Percentiles rank a stretch among this genome's conserved stretches.
phyloP scores from a whole-genome alignment of 2,888 invertebrate genomes.

The Nomada hirtipes region DNA sequence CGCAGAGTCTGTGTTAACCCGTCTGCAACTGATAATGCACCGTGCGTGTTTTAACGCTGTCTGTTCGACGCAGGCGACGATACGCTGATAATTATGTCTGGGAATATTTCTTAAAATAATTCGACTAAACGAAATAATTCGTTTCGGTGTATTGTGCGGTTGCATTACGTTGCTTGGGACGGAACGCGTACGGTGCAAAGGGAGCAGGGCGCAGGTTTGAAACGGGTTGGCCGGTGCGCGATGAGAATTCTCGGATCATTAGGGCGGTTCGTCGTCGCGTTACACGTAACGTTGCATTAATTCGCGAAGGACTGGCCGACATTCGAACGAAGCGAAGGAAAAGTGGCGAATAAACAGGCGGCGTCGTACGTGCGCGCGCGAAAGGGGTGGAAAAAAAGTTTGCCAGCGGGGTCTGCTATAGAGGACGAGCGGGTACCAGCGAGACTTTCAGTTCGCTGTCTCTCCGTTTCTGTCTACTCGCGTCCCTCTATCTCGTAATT shows the following conservation, averaged over 20 bases:
- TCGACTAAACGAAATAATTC: too few relatives aligned
- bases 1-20: not conserved
- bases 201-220: not conserved
- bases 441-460: slow-evolving; percentile 50
- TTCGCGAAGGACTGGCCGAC: slow-evolving; percentile 56
- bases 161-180: not conserved
- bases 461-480: slow-evolving; percentile 37
- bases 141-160: not conserved
- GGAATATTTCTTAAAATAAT: not conserved
- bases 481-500: slow-evolving; percentile 62
- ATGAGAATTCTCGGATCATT: slow-evolving; percentile 34
- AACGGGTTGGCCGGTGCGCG: not conserved
- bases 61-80: too few relatives aligned
- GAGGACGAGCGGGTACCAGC: slow-evolving; percentile 37
- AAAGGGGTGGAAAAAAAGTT: not conserved
- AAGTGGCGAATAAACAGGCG: slow-evolving; percentile 50
- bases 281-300: slow-evolving; percentile 52
- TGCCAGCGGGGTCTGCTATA: not conserved
- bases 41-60: not conserved
- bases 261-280: slow-evolving; percentile 18
- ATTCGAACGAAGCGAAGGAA: slow-evolving; percentile 58
- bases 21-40: not conserved
- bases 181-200: not conserved
- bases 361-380: not conserved
- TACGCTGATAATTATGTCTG: not conserved